phyloP scores from a whole-genome alignment of 2,888 invertebrate genomes.

The Acanthosepion pharaonis region DNA sequence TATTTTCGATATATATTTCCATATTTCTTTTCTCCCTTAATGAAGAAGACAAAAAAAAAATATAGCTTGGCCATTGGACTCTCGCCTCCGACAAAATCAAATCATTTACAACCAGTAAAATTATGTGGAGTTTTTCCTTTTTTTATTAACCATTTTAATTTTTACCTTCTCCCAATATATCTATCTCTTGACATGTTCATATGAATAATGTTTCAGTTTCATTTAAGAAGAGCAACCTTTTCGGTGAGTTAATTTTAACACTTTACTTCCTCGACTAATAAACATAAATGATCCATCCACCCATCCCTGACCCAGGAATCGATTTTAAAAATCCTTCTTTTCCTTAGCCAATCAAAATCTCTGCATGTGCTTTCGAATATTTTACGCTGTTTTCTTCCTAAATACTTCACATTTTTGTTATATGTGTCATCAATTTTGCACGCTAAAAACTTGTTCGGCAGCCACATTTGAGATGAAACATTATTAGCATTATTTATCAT shows the following conservation, averaged over 20 bases:
- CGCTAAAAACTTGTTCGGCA: neutral
- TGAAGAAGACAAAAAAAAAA: neutral
- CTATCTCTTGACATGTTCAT: neutral
- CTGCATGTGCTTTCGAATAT: neutral
- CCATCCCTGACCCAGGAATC: neutral
- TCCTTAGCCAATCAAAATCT: neutral
- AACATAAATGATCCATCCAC: neutral
- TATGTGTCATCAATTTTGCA: neutral
- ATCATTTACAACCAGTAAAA: neutral
- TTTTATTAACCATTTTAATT: neutral
- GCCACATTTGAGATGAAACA: neutral
- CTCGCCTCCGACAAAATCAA: neutral
- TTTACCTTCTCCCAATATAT: neutral
- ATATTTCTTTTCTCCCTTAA: no score
- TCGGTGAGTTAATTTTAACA: neutral
- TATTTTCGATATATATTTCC: no score
- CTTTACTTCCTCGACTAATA: neutral
- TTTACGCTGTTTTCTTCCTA: constrained; percentile 18
- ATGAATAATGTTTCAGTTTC: neutral
- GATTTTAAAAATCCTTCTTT: neutral
- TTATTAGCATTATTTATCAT: neutral
- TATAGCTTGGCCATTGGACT: neutral
- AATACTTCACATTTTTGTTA: constrained; percentile 6
- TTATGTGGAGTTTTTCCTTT: neutral
- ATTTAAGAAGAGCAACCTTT: neutral